Percentiles rank a stretch among this genome's conserved stretches.
These are phyloP conservation scores for Rhinolophus sinicus DNA, from an alignment of 2,113 vertebrate genomes.

Conservation along the genomic window DNA sequence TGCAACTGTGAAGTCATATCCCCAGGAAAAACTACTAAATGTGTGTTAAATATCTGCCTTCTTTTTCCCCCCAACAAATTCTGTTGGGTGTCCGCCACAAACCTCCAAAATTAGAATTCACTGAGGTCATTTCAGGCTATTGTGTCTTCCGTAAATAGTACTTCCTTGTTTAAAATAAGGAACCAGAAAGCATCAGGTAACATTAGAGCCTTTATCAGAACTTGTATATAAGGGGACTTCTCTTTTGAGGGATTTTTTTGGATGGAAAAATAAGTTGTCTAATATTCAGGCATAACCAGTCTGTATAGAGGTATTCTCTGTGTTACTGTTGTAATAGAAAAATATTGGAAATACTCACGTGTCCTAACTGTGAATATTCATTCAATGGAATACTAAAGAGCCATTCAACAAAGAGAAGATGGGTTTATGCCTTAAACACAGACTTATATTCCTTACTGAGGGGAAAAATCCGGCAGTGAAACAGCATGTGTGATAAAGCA, in stretches of 20 bases:
- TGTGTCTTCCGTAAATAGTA: conserved; percentile 66
- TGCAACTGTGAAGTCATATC: conserved; percentile 67
- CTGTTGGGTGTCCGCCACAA: conserved; percentile 27
- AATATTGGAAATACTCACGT: background rate
- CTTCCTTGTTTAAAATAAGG: conserved; percentile 67
- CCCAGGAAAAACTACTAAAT: conserved; percentile 57
- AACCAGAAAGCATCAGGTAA: conserved; percentile 56
- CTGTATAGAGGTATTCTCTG: background rate
- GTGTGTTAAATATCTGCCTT: conserved; percentile 52
- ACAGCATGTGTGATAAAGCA: rapidly evolving
- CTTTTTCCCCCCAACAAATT: background rate
- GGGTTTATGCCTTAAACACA: background rate
- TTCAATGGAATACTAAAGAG: background rate
- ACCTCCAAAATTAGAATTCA: conserved; percentile 69
- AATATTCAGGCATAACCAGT: background rate
- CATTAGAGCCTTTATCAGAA: background rate
- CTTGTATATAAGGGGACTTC: background rate
- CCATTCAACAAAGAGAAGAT: background rate
- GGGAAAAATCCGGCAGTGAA: too few species aligned
- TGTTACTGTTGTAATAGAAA: background rate
- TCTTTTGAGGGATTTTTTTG: conserved; percentile 7
- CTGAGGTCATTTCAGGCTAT: conserved; percentile 72
- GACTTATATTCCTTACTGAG: background rate
- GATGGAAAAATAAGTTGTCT: background rate
- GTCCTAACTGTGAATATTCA: background rate